phyloP scores from a whole-genome alignment of 2,797 vertebrate genomes.

The Orientallactaga sibirica region DNA sequence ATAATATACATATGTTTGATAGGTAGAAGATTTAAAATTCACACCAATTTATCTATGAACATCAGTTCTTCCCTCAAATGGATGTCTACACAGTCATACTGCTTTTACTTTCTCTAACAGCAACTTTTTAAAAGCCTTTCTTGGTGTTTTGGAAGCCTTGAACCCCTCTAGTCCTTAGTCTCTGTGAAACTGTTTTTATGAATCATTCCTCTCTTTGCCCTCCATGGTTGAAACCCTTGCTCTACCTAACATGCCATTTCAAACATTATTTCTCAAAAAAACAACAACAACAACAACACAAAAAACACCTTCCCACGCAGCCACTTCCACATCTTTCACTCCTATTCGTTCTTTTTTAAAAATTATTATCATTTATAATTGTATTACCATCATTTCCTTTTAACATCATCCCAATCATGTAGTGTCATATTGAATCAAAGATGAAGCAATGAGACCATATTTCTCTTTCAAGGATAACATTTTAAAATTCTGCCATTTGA shows the following conservation, averaged over 20 bases:
- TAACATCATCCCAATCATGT: conserved; percentile 13
- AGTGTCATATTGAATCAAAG: conserved; percentile 14
- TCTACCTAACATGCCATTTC: not conserved
- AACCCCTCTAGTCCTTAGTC: not conserved
- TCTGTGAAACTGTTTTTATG: not conserved
- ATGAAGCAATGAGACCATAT: not conserved
- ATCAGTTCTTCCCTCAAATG: too few species aligned
- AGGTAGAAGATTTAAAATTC: not conserved
- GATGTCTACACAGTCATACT: not conserved
- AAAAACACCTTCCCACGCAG: not conserved
- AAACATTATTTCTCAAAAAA: conserved; percentile 29
- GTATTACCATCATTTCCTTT: conserved; percentile 52
- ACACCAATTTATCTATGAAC: not conserved
- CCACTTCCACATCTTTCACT: not conserved
- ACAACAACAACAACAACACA: too few species aligned
- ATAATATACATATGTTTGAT: not conserved
- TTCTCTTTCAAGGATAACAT: conserved; percentile 31
- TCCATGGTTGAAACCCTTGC: not conserved
- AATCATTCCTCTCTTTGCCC: not conserved
- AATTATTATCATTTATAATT: conserved; percentile 12
- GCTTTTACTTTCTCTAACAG: not conserved
- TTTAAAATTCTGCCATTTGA: conserved; percentile 44
- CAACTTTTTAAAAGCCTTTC: not conserved
- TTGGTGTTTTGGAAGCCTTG: not conserved
- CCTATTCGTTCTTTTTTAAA: not conserved